These are phyloP conservation scores for Diarsia rubi DNA, from an alignment of 2,888 invertebrate genomes.

Conservation along the genomic window DNA sequence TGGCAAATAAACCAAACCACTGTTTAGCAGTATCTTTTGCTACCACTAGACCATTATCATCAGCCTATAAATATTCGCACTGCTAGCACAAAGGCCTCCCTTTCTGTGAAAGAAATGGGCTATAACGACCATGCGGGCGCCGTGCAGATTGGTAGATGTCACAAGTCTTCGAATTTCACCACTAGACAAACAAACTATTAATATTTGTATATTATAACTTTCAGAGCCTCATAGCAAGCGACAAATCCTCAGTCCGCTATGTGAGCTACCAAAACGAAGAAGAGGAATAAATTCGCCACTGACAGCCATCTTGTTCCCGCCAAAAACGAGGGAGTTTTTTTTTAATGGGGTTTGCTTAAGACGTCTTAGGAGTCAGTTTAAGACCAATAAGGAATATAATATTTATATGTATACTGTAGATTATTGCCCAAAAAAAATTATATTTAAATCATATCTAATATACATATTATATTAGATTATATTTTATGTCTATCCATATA, in stretches of 20 bases:
- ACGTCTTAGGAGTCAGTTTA: conserved; percentile 58
- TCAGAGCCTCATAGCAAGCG: conserved; percentile 97
- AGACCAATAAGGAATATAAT: conserved; percentile 61
- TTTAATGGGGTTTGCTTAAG: conserved; percentile 61
- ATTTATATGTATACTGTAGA: conserved; percentile 78
- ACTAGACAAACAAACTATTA: background rate
- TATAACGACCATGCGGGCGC: too few species aligned
- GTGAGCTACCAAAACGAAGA: conserved; percentile 98
- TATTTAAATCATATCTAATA: conserved; percentile 73
- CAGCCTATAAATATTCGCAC: too few species aligned
- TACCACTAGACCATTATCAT: too few species aligned
- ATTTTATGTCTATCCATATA: conserved; percentile 66
- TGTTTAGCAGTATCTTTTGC: too few species aligned
- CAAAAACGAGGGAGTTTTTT: conserved; percentile 65
- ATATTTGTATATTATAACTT: conserved; percentile 61
- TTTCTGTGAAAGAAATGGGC: too few species aligned
- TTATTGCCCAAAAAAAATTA: conserved; percentile 74
- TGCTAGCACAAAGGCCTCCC: too few species aligned
- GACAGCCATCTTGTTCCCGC: conserved; percentile 75
- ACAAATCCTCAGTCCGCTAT: conserved; percentile 98
- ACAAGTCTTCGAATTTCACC: too few species aligned
- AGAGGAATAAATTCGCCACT: conserved; percentile 91
- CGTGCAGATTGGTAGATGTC: too few species aligned
- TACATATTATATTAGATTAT: conserved; percentile 62
- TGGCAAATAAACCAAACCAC: too few species aligned